A percentile compares a stretch with the other conserved stretches of the same genome.
These are phyloP conservation scores for Napeogenes inachia DNA, from an alignment of 2,888 invertebrate genomes.

Conservation along the genomic window DNA sequence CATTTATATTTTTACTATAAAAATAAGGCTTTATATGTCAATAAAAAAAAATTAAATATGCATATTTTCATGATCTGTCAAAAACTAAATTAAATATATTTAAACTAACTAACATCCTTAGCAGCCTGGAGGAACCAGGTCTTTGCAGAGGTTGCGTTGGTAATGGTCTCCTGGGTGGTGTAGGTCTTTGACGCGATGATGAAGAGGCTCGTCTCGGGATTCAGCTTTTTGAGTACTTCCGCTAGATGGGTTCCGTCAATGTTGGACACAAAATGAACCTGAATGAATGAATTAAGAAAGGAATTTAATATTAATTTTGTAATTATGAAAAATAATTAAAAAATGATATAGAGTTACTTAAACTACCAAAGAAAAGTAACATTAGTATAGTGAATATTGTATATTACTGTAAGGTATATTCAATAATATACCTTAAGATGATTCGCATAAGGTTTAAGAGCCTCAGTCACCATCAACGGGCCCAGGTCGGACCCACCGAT, in stretches of 20 bases:
- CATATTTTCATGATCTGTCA: too few relatives aligned
- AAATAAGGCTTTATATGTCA: too few relatives aligned
- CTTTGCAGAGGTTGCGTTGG: slow-evolving; percentile 99
- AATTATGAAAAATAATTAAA: too few relatives aligned
- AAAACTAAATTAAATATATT: too few relatives aligned
- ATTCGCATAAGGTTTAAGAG: slow-evolving; percentile 92
- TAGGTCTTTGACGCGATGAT: slow-evolving; percentile 99
- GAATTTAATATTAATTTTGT: background rate
- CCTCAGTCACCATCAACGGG: slow-evolving; percentile 99
- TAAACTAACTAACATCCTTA: slow-evolving; percentile 83
- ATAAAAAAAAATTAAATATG: too few relatives aligned
- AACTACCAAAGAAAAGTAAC: too few relatives aligned
- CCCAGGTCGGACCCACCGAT: slow-evolving; percentile 99
- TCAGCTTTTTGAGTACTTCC: slow-evolving; percentile 91
- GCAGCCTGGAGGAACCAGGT: slow-evolving; percentile 93
- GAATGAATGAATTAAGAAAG: background rate
- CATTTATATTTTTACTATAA: too few relatives aligned
- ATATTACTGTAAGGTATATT: background rate
- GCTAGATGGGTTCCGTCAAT: slow-evolving; percentile 99
- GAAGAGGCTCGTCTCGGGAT: slow-evolving; percentile 96
- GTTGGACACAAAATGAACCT: slow-evolving; percentile 97
- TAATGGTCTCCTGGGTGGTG: slow-evolving; percentile 99
- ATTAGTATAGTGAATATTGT: too few relatives aligned
- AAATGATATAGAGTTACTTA: background rate
- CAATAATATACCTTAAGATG: slow-evolving; percentile 81